Percentiles rank a stretch among this genome's conserved stretches.
These are phyloP conservation scores for Homarus americanus DNA, from an alignment of 1,140 invertebrate genomes.

Conservation along the genomic window DNA sequence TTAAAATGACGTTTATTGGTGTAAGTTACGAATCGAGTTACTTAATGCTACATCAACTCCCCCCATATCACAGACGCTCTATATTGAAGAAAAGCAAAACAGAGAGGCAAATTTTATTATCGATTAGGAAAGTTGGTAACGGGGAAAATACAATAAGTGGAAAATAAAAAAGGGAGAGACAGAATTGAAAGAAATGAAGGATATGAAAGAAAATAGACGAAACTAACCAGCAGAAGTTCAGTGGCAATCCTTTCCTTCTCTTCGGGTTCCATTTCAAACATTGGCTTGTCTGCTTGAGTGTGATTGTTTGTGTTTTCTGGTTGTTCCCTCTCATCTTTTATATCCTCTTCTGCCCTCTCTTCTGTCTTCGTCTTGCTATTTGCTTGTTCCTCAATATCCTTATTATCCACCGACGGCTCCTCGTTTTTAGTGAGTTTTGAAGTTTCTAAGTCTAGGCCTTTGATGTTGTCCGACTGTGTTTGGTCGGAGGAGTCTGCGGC, in stretches of 20 bases:
- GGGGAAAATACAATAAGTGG: no score
- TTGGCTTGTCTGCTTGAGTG: constrained; percentile 8
- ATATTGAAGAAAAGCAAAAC: no score
- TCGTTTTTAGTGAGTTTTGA: constrained; percentile 18
- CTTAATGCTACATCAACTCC: no score
- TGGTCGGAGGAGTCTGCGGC: background rate
- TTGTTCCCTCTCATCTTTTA: background rate
- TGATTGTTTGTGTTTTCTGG: constrained; percentile 1
- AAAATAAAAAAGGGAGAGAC: no score
- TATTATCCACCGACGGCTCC: constrained; percentile 15
- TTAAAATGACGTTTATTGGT: no score
- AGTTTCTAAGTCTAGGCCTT: constrained; percentile 41
- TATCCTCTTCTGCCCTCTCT: constrained; percentile 10
- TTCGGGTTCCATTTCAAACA: constrained; percentile 63
- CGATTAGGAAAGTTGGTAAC: no score
- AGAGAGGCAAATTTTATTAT: no score
- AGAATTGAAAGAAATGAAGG: no score
- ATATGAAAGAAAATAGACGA: no score
- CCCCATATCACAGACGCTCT: no score
- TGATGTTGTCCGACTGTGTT: constrained; percentile 56
- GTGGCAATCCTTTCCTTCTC: constrained; percentile 63
- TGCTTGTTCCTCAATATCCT: constrained; percentile 30
- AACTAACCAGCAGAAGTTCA: constrained; percentile 28
- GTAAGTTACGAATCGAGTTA: no score
- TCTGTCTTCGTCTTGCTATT: background rate